phyloP scores from a whole-genome alignment of 2,113 vertebrate genomes.

The Cyprinodon brontotheroides region DNA sequence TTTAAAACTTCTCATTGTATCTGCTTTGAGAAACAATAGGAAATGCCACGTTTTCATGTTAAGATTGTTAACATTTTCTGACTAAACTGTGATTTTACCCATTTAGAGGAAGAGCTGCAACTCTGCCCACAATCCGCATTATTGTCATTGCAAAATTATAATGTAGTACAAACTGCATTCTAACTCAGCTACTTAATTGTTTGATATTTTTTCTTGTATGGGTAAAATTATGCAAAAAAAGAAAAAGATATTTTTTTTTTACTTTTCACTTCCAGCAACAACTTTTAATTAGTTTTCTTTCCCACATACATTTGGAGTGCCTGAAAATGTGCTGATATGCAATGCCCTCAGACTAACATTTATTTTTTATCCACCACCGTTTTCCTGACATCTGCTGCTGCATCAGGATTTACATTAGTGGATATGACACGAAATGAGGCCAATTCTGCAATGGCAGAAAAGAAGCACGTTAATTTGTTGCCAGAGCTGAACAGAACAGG shows the following conservation, averaged over 20 bases:
- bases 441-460: conserved; percentile 16
- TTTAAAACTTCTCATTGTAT: no score
- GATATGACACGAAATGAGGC: conserved; percentile 53
- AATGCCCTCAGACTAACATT: conserved; percentile 48
- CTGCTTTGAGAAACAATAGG: no score
- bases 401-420: conserved; percentile 58
- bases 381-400: conserved; percentile 58
- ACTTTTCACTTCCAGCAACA: conserved; percentile 27
- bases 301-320: conserved; percentile 31
- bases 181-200: conserved; percentile 28
- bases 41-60: no score
- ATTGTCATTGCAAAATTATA: conserved; percentile 6
- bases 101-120: background rate
- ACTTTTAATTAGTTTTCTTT: conserved; percentile 68
- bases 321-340: conserved; percentile 63
- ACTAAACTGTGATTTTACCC: background rate
- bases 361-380: conserved; percentile 46
- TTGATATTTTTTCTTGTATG: conserved; percentile 23
- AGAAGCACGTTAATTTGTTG: conserved; percentile 27
- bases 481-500: conserved; percentile 13
- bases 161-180: conserved; percentile 8
- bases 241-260: background rate
- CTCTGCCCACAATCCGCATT: conserved; percentile 1
- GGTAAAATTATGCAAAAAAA: conserved; percentile 19
- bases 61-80: no score